Percentiles rank a stretch among this genome's conserved stretches.
These are phyloP conservation scores for Acanthurus tractus DNA, from an alignment of 2,797 vertebrate genomes.

Conservation along the genomic window DNA sequence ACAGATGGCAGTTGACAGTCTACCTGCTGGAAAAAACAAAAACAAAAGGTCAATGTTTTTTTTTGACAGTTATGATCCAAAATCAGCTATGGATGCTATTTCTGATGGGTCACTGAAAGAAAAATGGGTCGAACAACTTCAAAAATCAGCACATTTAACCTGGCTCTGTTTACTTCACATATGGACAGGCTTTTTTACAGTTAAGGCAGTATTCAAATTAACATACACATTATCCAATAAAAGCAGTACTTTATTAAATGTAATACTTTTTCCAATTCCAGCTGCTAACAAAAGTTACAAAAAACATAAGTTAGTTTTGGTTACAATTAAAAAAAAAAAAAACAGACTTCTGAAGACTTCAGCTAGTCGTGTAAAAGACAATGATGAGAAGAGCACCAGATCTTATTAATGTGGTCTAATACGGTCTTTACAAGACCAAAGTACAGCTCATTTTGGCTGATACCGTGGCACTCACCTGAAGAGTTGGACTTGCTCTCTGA, in stretches of 20 bases:
- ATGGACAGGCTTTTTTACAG: background rate
- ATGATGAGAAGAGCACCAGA: background rate
- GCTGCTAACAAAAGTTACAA: background rate
- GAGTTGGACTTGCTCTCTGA: slow-evolving; percentile 71
- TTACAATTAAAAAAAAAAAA: background rate
- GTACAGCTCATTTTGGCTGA: too few species aligned
- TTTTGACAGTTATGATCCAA: background rate
- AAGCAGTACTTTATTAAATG: background rate
- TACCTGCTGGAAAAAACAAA: slow-evolving; percentile 72
- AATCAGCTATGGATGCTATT: background rate
- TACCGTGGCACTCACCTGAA: slow-evolving; percentile 73
- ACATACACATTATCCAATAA: background rate
- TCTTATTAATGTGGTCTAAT: background rate
- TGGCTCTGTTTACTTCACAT: too few species aligned
- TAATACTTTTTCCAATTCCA: background rate
- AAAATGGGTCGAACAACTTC: background rate
- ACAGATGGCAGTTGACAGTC: slow-evolving; percentile 86
- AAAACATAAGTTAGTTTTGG: background rate
- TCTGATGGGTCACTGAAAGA: background rate
- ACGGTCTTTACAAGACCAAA: background rate
- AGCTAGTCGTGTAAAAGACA: too few species aligned
- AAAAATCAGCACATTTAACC: background rate
- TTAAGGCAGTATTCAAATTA: background rate
- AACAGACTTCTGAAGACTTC: background rate
- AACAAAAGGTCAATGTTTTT: background rate